phyloP scores from a whole-genome alignment of 2,113 vertebrate species.

The Alces alces region DNA sequence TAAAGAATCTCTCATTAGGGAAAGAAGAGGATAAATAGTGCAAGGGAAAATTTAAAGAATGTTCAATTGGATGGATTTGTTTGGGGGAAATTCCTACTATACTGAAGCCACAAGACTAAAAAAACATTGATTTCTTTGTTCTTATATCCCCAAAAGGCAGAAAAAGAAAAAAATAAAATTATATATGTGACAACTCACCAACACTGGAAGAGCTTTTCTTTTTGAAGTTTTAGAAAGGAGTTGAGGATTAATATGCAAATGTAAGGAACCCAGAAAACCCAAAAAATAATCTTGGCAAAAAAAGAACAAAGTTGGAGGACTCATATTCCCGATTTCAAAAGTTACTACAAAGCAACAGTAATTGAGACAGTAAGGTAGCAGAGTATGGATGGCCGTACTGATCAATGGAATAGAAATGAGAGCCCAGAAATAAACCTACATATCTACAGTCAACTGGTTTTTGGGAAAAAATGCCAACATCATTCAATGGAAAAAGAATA shows the following conservation, averaged over 20 bases:
- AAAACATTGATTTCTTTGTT: constrained; percentile 38
- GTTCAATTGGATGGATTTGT: constrained; percentile 25
- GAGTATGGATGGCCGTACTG: not conserved
- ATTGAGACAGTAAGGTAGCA: not conserved
- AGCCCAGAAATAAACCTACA: not conserved
- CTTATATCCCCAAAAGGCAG: constrained; percentile 9
- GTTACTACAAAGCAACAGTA: not conserved
- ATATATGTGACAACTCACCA: not conserved
- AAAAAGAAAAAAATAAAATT: not conserved
- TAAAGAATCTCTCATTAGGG: not conserved
- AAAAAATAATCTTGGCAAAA: not conserved
- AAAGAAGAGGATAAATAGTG: not conserved
- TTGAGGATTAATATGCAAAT: constrained; percentile 16
- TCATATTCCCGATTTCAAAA: not conserved
- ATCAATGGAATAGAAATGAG: not conserved
- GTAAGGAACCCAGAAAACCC: not conserved
- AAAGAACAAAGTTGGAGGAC: not conserved
- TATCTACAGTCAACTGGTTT: not conserved
- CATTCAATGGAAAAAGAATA: not conserved
- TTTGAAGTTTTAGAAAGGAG: not conserved
- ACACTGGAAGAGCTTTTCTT: not conserved
- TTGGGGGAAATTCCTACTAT: not conserved
- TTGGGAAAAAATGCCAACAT: not conserved
- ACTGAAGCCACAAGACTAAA: not conserved
- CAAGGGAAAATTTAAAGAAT: not conserved